Conservation (phyloP, 2,888 invertebrate genomes). For the Chrysomela aeneicollis region DNA sequence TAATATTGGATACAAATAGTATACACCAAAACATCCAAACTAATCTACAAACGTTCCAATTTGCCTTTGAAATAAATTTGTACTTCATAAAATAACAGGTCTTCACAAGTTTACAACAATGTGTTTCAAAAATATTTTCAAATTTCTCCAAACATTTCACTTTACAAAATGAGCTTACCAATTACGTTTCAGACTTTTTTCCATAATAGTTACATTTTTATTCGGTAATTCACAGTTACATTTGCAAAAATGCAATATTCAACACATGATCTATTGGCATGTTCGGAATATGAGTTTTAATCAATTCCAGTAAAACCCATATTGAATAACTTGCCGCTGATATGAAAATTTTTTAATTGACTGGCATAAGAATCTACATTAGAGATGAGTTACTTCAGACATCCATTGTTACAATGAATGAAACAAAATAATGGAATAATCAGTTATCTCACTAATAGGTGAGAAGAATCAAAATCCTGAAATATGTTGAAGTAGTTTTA, state of each 20-base stretch:
- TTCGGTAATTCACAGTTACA: conserved; percentile 12
- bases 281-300: conserved; percentile 1
- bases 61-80: conserved; percentile 56
- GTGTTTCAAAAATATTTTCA: conserved; percentile 48
- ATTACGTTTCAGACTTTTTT: conserved; percentile 52
- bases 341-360: no score
- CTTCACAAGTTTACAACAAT: conserved; percentile 47
- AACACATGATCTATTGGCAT: conserved; percentile 9
- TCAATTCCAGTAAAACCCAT: not conserved
- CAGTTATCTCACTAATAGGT: no score
- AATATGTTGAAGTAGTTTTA: no score
- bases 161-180: conserved; percentile 53
- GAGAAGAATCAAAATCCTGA: no score
- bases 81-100: conserved; percentile 56
- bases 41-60: conserved; percentile 53
- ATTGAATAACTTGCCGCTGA: no score
- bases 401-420: no score
- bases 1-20: conserved; percentile 58
- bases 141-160: conserved; percentile 40
- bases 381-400: no score
- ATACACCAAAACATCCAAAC: conserved; percentile 60
- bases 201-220: conserved; percentile 40
- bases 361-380: no score
- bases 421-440: no score
- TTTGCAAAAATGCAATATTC: conserved; percentile 7